These are phyloP conservation scores for Chymomyza costata DNA, from an alignment of 1,140 invertebrate genomes.

Conservation along the genomic window DNA sequence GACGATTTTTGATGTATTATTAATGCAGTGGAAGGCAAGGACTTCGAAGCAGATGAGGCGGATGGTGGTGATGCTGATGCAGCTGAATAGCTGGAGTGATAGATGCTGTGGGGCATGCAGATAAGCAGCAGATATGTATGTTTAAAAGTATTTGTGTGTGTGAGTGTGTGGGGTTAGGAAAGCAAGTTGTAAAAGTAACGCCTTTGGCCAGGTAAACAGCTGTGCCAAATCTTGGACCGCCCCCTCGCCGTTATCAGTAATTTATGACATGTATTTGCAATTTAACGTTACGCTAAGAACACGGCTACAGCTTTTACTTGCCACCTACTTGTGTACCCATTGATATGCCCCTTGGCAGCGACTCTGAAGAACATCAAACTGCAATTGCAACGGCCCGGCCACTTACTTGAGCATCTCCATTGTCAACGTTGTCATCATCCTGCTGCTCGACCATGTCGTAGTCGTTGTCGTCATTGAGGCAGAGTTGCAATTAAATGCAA, in stretches of 20 bases:
- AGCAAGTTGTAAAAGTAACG: slow-evolving; percentile 44
- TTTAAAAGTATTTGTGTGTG: neutral
- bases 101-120: slow-evolving; percentile 46
- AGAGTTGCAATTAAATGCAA: slow-evolving; percentile 63
- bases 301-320: no score
- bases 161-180: slow-evolving; percentile 3
- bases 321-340: no score
- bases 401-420: slow-evolving; percentile 43
- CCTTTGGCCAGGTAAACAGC: neutral
- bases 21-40: slow-evolving; percentile 32
- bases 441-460: no score
- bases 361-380: slow-evolving; percentile 48
- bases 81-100: slow-evolving; percentile 21
- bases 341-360: slow-evolving; percentile 52
- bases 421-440: neutral
- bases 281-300: slow-evolving; percentile 64
- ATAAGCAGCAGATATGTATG: slow-evolving; percentile 31
- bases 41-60: slow-evolving; percentile 23
- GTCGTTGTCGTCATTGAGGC: no score
- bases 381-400: slow-evolving; percentile 37
- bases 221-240: slow-evolving; percentile 41
- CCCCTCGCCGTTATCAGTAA: slow-evolving; percentile 35
- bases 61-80: slow-evolving; percentile 32
- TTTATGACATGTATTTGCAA: slow-evolving; percentile 71
- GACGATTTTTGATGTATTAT: slow-evolving; percentile 50